phyloP scores from a whole-genome alignment of 1,140 invertebrate species.

The Acromyrmex echinatior region DNA sequence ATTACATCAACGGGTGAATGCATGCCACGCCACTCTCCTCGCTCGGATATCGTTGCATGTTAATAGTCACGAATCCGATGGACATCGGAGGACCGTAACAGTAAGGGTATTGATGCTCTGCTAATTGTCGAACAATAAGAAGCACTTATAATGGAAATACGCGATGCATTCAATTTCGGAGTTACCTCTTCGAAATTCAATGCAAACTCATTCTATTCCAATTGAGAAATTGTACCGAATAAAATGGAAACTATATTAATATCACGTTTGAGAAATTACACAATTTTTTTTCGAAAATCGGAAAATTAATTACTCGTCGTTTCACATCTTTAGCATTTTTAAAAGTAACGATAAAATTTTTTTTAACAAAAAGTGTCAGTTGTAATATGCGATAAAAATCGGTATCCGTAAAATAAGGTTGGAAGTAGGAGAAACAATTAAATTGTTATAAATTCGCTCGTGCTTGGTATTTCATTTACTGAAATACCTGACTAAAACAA shows the following conservation, averaged over 20 bases:
- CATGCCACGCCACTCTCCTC: not conserved
- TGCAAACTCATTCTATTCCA: not conserved
- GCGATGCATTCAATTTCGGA: not conserved
- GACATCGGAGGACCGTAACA: not conserved
- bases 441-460: not conserved
- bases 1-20: slow-evolving; percentile 24
- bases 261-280: not conserved
- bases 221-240: not conserved
- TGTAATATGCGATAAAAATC: not conserved
- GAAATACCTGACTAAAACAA: not conserved
- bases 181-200: not conserved
- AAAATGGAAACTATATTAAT: not conserved
- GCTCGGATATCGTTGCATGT: slow-evolving; percentile 1
- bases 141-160: slow-evolving; percentile 2
- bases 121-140: not conserved
- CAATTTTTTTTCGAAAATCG: not conserved
- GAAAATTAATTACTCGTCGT: not conserved
- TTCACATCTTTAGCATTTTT: not conserved
- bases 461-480: not conserved
- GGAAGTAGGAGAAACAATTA: not conserved
- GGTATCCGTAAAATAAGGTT: not conserved
- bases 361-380: not conserved
- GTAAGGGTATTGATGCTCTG: not conserved
- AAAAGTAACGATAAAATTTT: not conserved
- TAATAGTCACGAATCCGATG: slow-evolving; percentile 35